phyloP scores from a whole-genome alignment of 2,797 vertebrate species.

The Phyllotis vaccarum region DNA sequence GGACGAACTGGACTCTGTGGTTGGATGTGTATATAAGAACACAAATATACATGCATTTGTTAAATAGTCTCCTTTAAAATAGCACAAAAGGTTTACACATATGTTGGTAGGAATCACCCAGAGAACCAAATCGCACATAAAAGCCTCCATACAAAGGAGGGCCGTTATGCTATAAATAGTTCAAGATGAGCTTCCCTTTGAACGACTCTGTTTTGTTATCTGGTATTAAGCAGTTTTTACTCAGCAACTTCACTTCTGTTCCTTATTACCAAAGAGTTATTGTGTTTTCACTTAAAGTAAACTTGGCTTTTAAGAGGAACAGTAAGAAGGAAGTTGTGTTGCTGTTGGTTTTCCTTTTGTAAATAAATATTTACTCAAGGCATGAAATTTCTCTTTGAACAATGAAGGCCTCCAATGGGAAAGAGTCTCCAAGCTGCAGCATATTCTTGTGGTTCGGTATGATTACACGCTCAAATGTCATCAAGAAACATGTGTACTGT shows the following conservation, averaged over 20 bases:
- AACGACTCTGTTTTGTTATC: conserved; percentile 86
- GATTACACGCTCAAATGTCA: conserved; percentile 23
- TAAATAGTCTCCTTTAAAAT: conserved; percentile 18
- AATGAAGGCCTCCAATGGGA: conserved; percentile 3
- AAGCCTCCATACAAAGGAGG: conserved; percentile 88
- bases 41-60: not conserved
- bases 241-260: conserved; percentile 79
- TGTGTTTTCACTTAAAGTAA: conserved; percentile 80
- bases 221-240: conserved; percentile 80
- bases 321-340: conserved; percentile 7
- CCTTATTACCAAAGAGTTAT: conserved; percentile 78
- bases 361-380: conserved; percentile 80
- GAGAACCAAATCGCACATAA: conserved; percentile 89
- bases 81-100: conserved; percentile 61
- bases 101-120: conserved; percentile 82
- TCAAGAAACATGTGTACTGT: conserved; percentile 32
- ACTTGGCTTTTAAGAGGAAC: conserved; percentile 74
- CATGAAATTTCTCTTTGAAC: conserved; percentile 67
- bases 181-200: conserved; percentile 93
- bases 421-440: not conserved
- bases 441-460: conserved; percentile 37
- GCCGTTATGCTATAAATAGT: conserved; percentile 92
- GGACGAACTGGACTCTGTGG: not conserved
- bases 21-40: not conserved
- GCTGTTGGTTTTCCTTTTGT: conserved; percentile 73